These are phyloP conservation scores for Rhombomys opimus DNA, from an alignment of 2,113 vertebrate species.

Conservation along the genomic window DNA sequence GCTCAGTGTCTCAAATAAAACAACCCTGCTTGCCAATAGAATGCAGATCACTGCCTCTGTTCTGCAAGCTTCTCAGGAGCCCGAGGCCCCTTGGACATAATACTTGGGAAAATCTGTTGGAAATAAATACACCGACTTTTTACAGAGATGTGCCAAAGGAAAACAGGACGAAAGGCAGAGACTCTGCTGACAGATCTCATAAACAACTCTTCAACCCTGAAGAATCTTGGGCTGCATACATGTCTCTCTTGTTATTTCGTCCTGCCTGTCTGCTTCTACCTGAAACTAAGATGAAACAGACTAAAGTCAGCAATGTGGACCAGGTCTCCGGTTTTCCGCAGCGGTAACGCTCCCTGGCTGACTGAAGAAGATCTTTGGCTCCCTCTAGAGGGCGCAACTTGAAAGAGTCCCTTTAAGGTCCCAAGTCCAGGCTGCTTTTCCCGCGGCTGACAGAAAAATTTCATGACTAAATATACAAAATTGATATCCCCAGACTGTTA, in stretches of 20 bases:
- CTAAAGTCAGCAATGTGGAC: not conserved
- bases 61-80: not conserved
- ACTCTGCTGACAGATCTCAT: not conserved
- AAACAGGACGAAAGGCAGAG: not conserved
- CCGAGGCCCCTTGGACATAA: not conserved
- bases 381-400: not conserved
- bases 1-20: not conserved
- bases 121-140: not conserved
- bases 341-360: not conserved
- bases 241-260: not conserved
- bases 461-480: not conserved
- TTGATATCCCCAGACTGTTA: not conserved
- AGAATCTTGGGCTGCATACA: not conserved
- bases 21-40: not conserved
- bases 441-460: not conserved
- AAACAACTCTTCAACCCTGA: conserved; percentile 9
- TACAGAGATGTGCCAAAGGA: not conserved
- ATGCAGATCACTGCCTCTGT: not conserved
- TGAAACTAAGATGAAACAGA: conserved; percentile 19
- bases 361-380: not conserved
- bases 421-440: not conserved
- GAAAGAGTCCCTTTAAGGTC: not conserved
- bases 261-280: not conserved
- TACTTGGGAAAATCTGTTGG: not conserved
- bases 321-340: not conserved